Base-by-base conservation (phyloP, 2,888 invertebrate species). In the Chironomus riparius region DNA sequence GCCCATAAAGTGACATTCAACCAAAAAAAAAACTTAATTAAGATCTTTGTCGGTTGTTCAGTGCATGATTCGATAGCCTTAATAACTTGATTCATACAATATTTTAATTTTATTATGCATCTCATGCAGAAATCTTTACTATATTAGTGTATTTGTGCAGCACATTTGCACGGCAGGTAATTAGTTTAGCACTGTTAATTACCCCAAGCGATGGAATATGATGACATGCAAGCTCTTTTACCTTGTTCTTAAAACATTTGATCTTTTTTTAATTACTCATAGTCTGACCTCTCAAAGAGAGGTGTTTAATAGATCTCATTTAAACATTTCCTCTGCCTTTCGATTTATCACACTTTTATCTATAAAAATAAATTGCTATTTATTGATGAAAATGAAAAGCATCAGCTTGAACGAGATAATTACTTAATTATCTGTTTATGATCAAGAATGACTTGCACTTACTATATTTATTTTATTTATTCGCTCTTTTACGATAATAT, bases 1-100 rank as follows among this genome's bases (percentile, higher is more conserved):
- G 38, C 24, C 38, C 24, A 68, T 47, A 47, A 47, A 24, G 50
- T 62, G 72, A 73, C 62, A 73, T 47, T 62, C 72, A 73, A 73
- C 72, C 72, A 38, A 62, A 73, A 72, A 38, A 61, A 72, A 62
- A 62, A 73, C 72, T 73, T 73, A 73, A 73, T 73, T 73, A 73
- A 73, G 72, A 73, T 73, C 15, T 38, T 62, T 62, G 72, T 61
- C 72, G 72, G 61, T 18, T 13, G 10, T 28, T 15, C n/a, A 18
- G n/a, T 68, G 13, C 21, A n/a, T 15, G 47, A 71, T 71, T 24
- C 24, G 50, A 68, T 68, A 68, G 68, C 68, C 28, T 68, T 28
- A 68, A 68, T 47, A 21, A 70, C 15, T 38, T 38, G 38, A 38
- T 10, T 38, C 38, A 28, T 70, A 28, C 47, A 70, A 22, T 28